These are phyloP conservation scores for Tillus elongatus DNA, from an alignment of 2,888 invertebrate species.

Conservation along the genomic window DNA sequence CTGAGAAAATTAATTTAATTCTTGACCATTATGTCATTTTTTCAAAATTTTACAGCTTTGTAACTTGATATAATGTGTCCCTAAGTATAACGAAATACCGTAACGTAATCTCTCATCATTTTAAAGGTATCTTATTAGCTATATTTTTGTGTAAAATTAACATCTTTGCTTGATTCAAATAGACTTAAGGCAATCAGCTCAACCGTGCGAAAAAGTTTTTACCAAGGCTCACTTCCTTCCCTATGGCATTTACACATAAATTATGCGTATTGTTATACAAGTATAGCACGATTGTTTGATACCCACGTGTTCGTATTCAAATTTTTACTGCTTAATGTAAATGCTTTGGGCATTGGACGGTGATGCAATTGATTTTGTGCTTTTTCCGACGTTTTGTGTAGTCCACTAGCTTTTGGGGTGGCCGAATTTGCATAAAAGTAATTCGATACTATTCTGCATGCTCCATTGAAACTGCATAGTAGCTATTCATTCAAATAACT, in stretches of 20 bases:
- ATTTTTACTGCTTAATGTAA: conserved; percentile 28
- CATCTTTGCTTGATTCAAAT: too few relatives aligned
- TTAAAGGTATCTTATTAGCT: too few relatives aligned
- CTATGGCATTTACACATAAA: conserved; percentile 31
- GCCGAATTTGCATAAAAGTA: conserved; percentile 22
- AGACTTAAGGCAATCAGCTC: too few relatives aligned
- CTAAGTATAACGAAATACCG: too few relatives aligned
- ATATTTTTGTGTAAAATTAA: too few relatives aligned
- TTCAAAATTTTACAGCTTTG: too few relatives aligned
- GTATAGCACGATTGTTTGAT: conserved; percentile 35
- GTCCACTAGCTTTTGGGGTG: conserved; percentile 23
- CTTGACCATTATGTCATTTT: too few relatives aligned
- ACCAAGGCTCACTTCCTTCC: conserved; percentile 30
- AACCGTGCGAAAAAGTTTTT: conserved; percentile 23
- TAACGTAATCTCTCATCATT: too few relatives aligned
- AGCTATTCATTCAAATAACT: not conserved
- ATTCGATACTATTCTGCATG: conserved; percentile 11
- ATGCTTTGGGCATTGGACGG: conserved; percentile 23
- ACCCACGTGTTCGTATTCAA: conserved; percentile 36
- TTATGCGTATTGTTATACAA: conserved; percentile 36
- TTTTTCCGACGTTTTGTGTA: conserved; percentile 23
- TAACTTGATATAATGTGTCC: too few relatives aligned
- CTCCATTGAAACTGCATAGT: not conserved
- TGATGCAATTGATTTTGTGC: conserved; percentile 28
- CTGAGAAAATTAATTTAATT: too few relatives aligned